Base-by-base conservation (phyloP, 2,797 vertebrate species). In the Myiotriccus ornatus region DNA sequence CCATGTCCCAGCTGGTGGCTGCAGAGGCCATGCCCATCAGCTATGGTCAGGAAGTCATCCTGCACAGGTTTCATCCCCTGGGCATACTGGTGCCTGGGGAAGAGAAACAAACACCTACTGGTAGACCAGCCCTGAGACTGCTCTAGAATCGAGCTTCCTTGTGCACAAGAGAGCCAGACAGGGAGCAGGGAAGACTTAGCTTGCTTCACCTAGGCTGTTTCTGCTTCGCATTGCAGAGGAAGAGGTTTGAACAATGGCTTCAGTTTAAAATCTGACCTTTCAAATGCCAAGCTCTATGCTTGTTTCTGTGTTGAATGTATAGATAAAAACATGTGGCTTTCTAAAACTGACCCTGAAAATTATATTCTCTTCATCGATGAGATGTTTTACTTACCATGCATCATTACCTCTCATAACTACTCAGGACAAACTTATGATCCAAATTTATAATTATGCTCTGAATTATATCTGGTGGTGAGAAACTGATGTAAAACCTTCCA, bases 221-320 rank as follows among this genome's bases (percentile, higher is more conserved):
- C 73, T 91, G 35, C 50, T 68, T 87, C 65, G 37, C 28, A 7
- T 47, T 50, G 59, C 52, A 65, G 43, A 74, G 27, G 49, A 91
- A 84, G 65, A 70, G 90, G 44, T 74, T 82, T 74, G 68, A 94
- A 88, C 55, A 73, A 49, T 22, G 14, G 63, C 41, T 79, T 90
- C 80, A 70, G 2, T 84, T 77, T 74, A 76, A 95, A 74, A 84
- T 34, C 20, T 79, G 67, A 94, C 70, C 80, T 84, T 96, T 87
- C 70, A 86, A 93, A 90, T 83, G 52, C 41, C 53, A 76, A 89
- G 52, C 52, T 82, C 34, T n/a, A 9, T 77, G 52, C 53, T 74
- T 82, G 59, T 75, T 84, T 92, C 41, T 91, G 62, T 78, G 23
- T 46, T 73, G 47, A 90, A 75, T 41, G n/a, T 88, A 79, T 52